Evolutionary conservation across 1,140 invertebrate genomes (phyloP).

Genomic region (Ceratoteleas bidentatus): DNA sequence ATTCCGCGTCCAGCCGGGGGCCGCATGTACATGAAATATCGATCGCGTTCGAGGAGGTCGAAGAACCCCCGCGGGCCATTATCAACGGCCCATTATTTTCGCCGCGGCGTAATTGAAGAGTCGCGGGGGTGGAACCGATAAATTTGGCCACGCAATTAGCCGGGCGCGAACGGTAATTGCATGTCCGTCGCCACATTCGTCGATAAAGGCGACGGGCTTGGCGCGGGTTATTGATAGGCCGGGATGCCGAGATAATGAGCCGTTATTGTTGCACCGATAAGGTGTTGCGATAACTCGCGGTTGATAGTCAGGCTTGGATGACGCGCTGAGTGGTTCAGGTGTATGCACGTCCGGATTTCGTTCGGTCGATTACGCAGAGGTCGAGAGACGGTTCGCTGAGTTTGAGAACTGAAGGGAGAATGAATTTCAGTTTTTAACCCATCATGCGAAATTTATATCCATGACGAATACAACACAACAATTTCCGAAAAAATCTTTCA

Average conservation of each 20-base stretch:
- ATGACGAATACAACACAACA: no score
- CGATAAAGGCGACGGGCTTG: background rate
- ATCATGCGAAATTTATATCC: no score
- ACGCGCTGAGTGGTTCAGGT: no score
- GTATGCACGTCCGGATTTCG: no score
- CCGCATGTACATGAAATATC: constrained; percentile 39
- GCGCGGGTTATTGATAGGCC: constrained; percentile 5
- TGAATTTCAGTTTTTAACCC: no score
- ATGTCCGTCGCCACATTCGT: background rate
- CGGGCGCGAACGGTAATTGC: background rate
- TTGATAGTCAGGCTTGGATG: no score
- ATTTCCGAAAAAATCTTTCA: no score
- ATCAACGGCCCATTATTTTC: background rate
- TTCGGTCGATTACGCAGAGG: no score
- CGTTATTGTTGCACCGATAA: background rate
- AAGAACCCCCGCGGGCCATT: background rate
- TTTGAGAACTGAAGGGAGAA: no score
- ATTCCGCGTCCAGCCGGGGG: constrained; percentile 22
- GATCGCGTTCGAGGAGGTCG: constrained; percentile 27
- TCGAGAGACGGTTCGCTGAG: no score
- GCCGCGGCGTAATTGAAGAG: background rate
- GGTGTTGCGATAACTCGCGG: background rate
- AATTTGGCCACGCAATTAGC: constrained; percentile 3
- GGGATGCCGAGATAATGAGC: constrained; percentile 10
- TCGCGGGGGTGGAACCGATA: background rate